Conservation (phyloP, 2,888 invertebrate genomes). For the Drosophila prostipennis region DNA sequence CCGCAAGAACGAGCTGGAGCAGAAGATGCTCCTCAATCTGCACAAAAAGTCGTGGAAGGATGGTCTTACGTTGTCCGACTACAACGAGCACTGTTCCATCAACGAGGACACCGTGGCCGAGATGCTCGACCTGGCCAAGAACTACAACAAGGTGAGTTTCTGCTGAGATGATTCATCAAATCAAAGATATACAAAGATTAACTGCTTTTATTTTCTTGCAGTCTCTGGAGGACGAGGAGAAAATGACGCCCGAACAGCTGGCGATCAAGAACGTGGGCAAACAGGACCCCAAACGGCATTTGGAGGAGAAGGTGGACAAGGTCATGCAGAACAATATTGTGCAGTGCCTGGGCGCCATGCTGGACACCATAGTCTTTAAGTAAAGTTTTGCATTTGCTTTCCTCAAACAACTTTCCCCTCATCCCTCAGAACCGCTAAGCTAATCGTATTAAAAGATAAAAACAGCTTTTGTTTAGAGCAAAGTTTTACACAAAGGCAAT, state of each 20-base stretch:
- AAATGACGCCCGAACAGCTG: conserved; percentile 99
- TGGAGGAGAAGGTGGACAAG: conserved; percentile 98
- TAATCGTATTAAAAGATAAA: conserved; percentile 50
- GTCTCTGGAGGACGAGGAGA: conserved; percentile 99
- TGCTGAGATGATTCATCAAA: background rate
- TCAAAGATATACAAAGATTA: no score
- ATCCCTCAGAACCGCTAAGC: conserved; percentile 44
- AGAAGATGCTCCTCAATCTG: conserved; percentile 99
- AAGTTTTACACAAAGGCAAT: conserved; percentile 45
- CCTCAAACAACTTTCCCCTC: conserved; percentile 27
- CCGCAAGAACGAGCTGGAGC: conserved; percentile 98
- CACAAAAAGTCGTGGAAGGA: conserved; percentile 99
- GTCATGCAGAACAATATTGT: conserved; percentile 99
- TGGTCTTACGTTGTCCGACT: conserved; percentile 95
- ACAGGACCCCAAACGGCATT: conserved; percentile 99
- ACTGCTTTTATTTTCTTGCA: conserved; percentile 47
- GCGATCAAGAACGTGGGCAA: conserved; percentile 99
- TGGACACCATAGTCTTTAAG: conserved; percentile 96
- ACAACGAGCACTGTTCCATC: conserved; percentile 95
- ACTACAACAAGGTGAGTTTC: conserved; percentile 92
- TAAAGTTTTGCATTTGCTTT: conserved; percentile 80
- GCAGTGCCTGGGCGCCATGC: conserved; percentile 98
- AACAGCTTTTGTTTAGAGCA: conserved; percentile 60
- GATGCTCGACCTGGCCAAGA: conserved; percentile 98
- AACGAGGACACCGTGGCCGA: conserved; percentile 97